Conservation (phyloP, 1,140 invertebrate genomes). For the Dreissena rostriformis region DNA sequence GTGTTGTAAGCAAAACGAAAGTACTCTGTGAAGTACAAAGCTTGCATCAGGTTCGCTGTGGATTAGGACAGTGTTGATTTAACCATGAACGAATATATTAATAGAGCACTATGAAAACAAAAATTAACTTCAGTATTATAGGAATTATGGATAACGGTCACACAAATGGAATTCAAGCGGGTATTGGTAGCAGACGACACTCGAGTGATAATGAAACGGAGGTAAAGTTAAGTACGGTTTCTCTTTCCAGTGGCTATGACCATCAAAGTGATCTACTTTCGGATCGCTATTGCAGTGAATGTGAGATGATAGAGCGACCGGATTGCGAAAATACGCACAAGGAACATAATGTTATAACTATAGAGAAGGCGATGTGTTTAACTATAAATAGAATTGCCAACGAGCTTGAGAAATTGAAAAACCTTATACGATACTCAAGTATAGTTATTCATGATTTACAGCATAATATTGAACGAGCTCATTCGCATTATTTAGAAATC, state of each 20-base stretch:
- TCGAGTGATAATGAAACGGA: conserved; percentile 11
- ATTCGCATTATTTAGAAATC: conserved; percentile 24
- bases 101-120: no score
- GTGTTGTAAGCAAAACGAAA: no score
- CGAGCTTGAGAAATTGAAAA: conserved; percentile 7
- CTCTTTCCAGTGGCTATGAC: conserved; percentile 11
- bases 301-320: background rate
- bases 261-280: conserved; percentile 19
- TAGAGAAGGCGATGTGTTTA: conserved; percentile 1
- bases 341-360: conserved; percentile 13
- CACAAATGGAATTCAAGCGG: no score
- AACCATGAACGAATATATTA: no score
- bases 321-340: conserved; percentile 24
- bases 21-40: no score
- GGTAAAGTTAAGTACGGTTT: conserved; percentile 14
- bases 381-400: conserved; percentile 9
- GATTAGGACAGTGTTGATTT: no score
- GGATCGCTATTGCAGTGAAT: conserved; percentile 19
- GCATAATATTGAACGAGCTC: conserved; percentile 32
- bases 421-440: conserved; percentile 38
- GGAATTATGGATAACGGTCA: no score
- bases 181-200: background rate
- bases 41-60: no score
- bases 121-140: no score
- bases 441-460: conserved; percentile 33